Percentiles rank a stretch among this genome's conserved stretches.
Evolutionary conservation across 2,113 vertebrate genomes (phyloP).

Genomic region (Percopsis transmontana): DNA sequence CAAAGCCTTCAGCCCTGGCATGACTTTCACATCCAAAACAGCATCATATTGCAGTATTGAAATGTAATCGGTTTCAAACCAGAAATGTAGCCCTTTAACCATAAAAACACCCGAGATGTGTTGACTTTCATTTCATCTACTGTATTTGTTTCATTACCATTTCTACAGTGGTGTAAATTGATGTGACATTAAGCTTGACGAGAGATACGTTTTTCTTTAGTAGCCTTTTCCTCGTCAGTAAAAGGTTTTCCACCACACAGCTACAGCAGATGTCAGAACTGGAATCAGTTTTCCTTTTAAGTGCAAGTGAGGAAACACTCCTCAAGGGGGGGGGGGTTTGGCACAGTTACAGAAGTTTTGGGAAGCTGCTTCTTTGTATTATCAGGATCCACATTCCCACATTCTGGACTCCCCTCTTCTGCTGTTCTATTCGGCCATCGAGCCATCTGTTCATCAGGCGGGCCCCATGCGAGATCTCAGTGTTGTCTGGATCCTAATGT

Average conservation of each 20-base stretch:
- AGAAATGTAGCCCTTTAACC: constrained; percentile 38
- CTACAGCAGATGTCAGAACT: constrained; percentile 18
- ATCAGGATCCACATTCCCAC: constrained; percentile 34
- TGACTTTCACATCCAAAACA: constrained; percentile 49
- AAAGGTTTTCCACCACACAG: constrained; percentile 3
- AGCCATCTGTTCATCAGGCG: constrained; percentile 53
- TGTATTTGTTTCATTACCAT: constrained; percentile 52
- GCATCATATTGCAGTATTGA: constrained; percentile 11
- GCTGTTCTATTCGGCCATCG: constrained; percentile 39
- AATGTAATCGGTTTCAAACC: constrained; percentile 28
- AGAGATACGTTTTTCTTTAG: constrained; percentile 34
- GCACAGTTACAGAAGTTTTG: constrained; percentile 16
- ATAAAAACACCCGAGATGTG: constrained; percentile 56
- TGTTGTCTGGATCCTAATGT: constrained; percentile 41
- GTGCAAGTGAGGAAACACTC: no score
- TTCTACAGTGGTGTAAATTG: constrained; percentile 44
- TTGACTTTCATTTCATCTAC: constrained; percentile 58
- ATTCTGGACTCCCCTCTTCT: constrained; percentile 35
- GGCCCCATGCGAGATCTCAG: constrained; percentile 40
- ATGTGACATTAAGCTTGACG: constrained; percentile 49
- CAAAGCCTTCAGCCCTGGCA: constrained; percentile 31
- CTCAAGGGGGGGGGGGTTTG: neutral
- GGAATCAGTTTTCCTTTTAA: constrained; percentile 4
- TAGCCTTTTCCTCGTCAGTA: constrained; percentile 30
- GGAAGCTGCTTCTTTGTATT: constrained; percentile 30